Evolutionary conservation across 53 echinoderm and acorn worm genomes (phyloP), one percentile per base, ranked within the genome.

Genomic region (Paracentrotus lividus): DNA sequence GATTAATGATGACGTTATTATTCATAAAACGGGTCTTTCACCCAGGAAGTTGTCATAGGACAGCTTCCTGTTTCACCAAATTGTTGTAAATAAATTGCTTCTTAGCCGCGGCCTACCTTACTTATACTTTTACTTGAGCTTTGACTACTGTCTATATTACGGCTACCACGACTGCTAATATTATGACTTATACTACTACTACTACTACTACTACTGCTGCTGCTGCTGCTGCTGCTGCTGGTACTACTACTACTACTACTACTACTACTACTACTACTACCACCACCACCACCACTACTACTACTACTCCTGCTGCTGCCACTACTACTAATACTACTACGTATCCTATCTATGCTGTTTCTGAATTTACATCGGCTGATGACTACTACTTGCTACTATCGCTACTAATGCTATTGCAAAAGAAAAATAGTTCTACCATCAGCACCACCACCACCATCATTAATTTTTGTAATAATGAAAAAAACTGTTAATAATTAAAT

Each of bases 291-390:
- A 49, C 49, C n/a, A 49, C 85, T 47, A 49, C 49, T 47, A 85
- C 85, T 85, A 85, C 85, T 85, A 85, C 85, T 85, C 6, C 49
- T 49, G 49, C 49, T 85, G n/a, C 47, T 85, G 49, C 52, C 26
- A 2, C 85, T 49, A 16, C 85, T 33, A 6, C 33, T 86, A 55
- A 54, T 1, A 32, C 53, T 86, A 52, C 53, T 54, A 86, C 32
- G 51, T 27, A 12, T 85, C 0, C 44, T 85, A 40, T 33, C 51
- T 49, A 5, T 85, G 51, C 45, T 52, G 38, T n/a, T n/a, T n/a
- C n/a, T n/a, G n/a, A n/a, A n/a, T n/a, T n/a, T n/a, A n/a, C n/a
- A n/a, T n/a, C n/a, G n/a, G n/a, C n/a, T n/a, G n/a, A 49, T 10
- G 5, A 85, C 45, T 85, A 45, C 42, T 81, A 81, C 42, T 81